Evolutionary conservation across 2,888 invertebrate genomes (phyloP).

Genomic region (Callosobruchus maculatus): DNA sequence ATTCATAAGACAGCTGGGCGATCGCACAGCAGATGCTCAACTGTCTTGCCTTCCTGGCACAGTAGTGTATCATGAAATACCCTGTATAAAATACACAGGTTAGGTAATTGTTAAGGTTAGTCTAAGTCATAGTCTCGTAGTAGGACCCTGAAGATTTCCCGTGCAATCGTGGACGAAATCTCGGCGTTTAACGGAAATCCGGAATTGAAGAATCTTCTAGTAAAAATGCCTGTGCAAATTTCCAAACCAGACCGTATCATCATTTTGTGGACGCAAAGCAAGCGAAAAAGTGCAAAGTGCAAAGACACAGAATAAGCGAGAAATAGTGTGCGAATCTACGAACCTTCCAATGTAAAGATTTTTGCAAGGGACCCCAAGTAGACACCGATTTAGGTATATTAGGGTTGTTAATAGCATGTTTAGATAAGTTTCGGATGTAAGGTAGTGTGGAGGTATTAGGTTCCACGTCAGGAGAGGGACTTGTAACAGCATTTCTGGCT

Average conservation of each 20-base stretch:
- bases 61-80: too few relatives aligned
- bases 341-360: conserved; percentile 64
- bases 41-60: too few relatives aligned
- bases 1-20: too few relatives aligned
- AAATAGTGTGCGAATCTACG: conserved; percentile 37
- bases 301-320: not conserved
- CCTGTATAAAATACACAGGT: too few relatives aligned
- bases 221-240: too few relatives aligned
- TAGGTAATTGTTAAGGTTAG: too few relatives aligned
- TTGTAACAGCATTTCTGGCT: conserved; percentile 34
- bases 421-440: conserved; percentile 50
- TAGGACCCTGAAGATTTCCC: too few relatives aligned
- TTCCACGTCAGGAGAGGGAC: conserved; percentile 42
- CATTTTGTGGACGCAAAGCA: not conserved
- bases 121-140: too few relatives aligned
- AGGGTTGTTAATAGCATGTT: conserved; percentile 43
- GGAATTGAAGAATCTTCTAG: too few relatives aligned
- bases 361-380: conserved; percentile 62
- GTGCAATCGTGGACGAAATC: too few relatives aligned
- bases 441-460: conserved; percentile 50
- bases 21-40: too few relatives aligned
- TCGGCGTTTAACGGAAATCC: too few relatives aligned
- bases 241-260: not conserved
- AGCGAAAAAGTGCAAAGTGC: not conserved
- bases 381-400: conserved; percentile 61